Base-by-base conservation (phyloP, 2,888 invertebrate species). In the Encarsia formosa region DNA sequence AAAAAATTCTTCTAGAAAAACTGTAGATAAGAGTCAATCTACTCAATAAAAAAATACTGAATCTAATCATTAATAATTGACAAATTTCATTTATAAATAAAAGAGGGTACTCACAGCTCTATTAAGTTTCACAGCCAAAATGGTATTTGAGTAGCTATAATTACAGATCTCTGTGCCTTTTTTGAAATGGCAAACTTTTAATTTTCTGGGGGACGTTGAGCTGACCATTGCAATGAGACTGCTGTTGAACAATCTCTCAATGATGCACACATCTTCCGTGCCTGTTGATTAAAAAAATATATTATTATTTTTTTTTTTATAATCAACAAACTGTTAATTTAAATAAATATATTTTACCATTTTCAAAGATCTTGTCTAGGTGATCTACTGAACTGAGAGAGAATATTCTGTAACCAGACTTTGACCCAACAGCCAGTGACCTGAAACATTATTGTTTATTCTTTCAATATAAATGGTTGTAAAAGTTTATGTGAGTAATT, bases 161-260 rank as follows among this genome's bases (percentile, higher is more conserved):
- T 95, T 94, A 78, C 96, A 97, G 72, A 98, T 98, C 80, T 97
- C 97, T 52, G 93, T 93, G 62, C 95, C 93, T 75, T 93, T 95
- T 75, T 93, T 94, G 78, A 95, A 97, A 78, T 98, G 98, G 76
- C 94, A 96, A 57, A 98, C 93, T 80, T 91, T 89, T 70, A 95
- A 81, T 77, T 85, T 85, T 72, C 98, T 81, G 60, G 97, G 96
- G 54, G 94, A 88, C 62, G 89, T 83, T 64, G 91, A 81, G 62
- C 92, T 91, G 61, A 99, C 98, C 65, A 97, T 84, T 54, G 97
- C 96, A 70, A 98, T 92, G 66, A 99, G 81, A 65, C 95, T 95
- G 76, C 96, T 96, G 77, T 93, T 93, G 78, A 98, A 99, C 60
- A 98, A 82, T 57, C 98, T 81, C 76, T 99, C 98, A 63, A 98